phyloP scores from a whole-genome alignment of 2,797 vertebrate species.

The Schizopygopsis pylzovi region DNA sequence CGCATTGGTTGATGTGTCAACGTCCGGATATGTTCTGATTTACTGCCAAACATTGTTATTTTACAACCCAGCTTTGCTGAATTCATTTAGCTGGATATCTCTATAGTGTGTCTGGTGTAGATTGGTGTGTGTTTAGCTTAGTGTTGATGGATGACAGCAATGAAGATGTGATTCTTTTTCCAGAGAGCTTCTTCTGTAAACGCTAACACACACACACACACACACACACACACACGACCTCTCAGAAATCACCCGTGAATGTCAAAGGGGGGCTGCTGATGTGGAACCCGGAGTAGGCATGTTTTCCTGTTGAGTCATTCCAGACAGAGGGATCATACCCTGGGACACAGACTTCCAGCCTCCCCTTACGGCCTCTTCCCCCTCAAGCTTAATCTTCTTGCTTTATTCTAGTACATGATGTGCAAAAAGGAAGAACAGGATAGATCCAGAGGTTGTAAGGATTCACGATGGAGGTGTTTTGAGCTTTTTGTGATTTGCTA shows the following conservation, averaged over 20 bases:
- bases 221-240: constrained; percentile 20
- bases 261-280: constrained; percentile 58
- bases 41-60: constrained; percentile 34
- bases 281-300: constrained; percentile 69
- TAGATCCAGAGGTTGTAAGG: neutral
- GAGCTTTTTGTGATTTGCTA: neutral
- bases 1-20: neutral
- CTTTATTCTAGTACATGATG: neutral
- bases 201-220: constrained; percentile 29
- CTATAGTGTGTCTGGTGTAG: constrained; percentile 28
- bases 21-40: constrained; percentile 12
- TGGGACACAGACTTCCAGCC: constrained; percentile 67
- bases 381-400: constrained; percentile 11
- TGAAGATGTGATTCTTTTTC: constrained; percentile 19
- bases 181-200: constrained; percentile 59
- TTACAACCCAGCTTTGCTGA: neutral
- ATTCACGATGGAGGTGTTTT: neutral
- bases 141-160: constrained; percentile 46
- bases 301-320: constrained; percentile 78
- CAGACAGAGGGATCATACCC: constrained; percentile 64
- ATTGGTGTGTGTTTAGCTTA: constrained; percentile 49
- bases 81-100: constrained; percentile 19
- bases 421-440: neutral
- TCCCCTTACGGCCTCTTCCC: constrained; percentile 61
- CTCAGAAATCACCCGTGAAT: constrained; percentile 42